Percentiles rank a stretch among this genome's conserved stretches.
These are phyloP conservation scores for Campoletis raptor DNA, from an alignment of 2,888 invertebrate genomes.

Conservation along the genomic window DNA sequence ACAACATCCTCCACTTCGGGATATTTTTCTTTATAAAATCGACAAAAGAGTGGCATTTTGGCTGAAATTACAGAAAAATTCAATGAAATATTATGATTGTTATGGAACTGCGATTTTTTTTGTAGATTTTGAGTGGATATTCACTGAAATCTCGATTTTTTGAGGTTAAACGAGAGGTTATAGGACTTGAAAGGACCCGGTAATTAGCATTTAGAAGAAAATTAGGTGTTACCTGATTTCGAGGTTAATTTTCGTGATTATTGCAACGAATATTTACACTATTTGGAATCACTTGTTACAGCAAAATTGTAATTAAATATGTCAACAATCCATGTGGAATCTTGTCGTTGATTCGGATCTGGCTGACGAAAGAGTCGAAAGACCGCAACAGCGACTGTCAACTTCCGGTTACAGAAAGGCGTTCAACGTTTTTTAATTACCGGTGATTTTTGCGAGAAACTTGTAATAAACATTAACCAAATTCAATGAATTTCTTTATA, in stretches of 20 bases:
- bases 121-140: neutral
- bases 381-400: constrained; percentile 71
- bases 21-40: constrained; percentile 98
- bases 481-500: neutral
- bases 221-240: constrained; percentile 58
- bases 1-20: constrained; percentile 99
- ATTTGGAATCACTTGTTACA: constrained; percentile 31
- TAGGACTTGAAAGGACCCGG: neutral
- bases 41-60: constrained; percentile 96
- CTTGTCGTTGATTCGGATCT: constrained; percentile 69
- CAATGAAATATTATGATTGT: neutral
- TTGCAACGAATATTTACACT: constrained; percentile 61
- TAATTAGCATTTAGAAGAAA: constrained; percentile 57
- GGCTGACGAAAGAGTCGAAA: constrained; percentile 74
- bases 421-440: neutral
- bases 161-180: constrained; percentile 28
- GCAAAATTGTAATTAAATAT: constrained; percentile 63
- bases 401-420: constrained; percentile 41
- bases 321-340: constrained; percentile 77
- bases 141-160: neutral
- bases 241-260: constrained; percentile 54
- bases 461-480: neutral
- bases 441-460: neutral
- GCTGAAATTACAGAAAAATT: constrained; percentile 49
- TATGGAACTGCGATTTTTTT: neutral